Evolutionary conservation across 2,113 vertebrate species (phyloP), one percentile per base, ranked within the genome.

Genomic region (Panthera tigris): DNA sequence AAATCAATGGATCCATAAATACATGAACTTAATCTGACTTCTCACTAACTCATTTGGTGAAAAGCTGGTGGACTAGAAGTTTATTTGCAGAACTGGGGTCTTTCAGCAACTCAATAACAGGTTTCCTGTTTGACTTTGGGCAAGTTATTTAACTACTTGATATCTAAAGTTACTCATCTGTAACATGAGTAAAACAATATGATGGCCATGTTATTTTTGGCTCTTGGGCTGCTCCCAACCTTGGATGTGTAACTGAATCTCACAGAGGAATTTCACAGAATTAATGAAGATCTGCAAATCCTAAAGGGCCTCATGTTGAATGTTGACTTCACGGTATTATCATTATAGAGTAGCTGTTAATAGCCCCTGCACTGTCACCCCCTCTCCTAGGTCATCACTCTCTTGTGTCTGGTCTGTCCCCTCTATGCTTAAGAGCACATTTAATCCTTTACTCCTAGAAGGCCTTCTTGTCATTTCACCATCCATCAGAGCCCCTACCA

Each of bases 61-160:
- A 98, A 98, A 96, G 81, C 73, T 82, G 84, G 96, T 80, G 78
- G 78, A 94, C 78, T 57, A 91, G 76, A 96, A 94, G 97, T 98
- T 98, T 98, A 98, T 98, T 98, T 98, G 96, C 82, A 97, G 94
- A 98, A 95, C 96, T 57, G 79, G 74, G 55, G 84, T 94, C 96
- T 98, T 98, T 98, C 97, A 92, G 96, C 95, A 96, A 86, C 94
- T 97, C 97, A 97, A 66, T 97, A 96, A 96, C 71, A 73, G 66
- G 85, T 93, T 98, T 98, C 97, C 97, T 98, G 97, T 98, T 98
- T 97, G 96, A 98, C 94, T 98, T 97, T 81, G 84, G 88, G 94
- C 84, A 94, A 95, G 96, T 97, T 98, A 97, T 95, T 97, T 96
- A 97, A 97, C 97, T 91, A 93, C 41, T 95, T 88, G 19, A 89